Evolutionary conservation across 2,797 vertebrate genomes (phyloP), one percentile per base, ranked within the genome.

Genomic region (Myotis daubentonii): DNA sequence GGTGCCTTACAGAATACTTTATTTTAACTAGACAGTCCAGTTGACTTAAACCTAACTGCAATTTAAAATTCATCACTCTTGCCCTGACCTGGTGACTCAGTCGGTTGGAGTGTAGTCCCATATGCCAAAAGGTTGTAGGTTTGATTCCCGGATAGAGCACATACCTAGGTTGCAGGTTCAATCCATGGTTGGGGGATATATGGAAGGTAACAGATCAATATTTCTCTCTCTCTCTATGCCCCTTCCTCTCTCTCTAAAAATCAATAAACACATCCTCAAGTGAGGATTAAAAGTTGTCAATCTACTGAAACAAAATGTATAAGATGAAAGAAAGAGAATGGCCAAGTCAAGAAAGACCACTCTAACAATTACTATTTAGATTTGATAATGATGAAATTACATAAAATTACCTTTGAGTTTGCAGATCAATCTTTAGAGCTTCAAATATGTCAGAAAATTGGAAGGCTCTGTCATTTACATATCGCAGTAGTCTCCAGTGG

Each of bases 341-440:
- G 20, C n/a, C 28, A 91, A 51, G 66, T 87, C 60, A n/a, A 57
- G n/a, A 71, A 83, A 93, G 47, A 89, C 25, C 74, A 55, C 2
- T 79, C 44, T 57, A 30, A 83, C 62, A 80, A 65, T 83, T 76
- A 76, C 57, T 49, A 25, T 51, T 68, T 23, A 78, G 16, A 41
- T 92, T 78, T 95, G 38, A 68, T 80, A 91, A 81, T 15, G 53
- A 89, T 74, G 53, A 71, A 85, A 87, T 91, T 84, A 87, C 25
- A 6, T 68, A 70, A 82, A 88, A 57, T 86, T 84, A 57, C 66
- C 82, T 44, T 86, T 92, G 17, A 89, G 47, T 74, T 76, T 94
- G 10, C 86, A 75, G 41, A 70, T 16, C 17, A 91, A 86, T 44
- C 82, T 65, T 86, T 80, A 66, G 28, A 84, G 41, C 36, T 51